These are phyloP conservation scores for Psittacula echo DNA, from an alignment of 2,797 vertebrate species.

Conservation along the genomic window DNA sequence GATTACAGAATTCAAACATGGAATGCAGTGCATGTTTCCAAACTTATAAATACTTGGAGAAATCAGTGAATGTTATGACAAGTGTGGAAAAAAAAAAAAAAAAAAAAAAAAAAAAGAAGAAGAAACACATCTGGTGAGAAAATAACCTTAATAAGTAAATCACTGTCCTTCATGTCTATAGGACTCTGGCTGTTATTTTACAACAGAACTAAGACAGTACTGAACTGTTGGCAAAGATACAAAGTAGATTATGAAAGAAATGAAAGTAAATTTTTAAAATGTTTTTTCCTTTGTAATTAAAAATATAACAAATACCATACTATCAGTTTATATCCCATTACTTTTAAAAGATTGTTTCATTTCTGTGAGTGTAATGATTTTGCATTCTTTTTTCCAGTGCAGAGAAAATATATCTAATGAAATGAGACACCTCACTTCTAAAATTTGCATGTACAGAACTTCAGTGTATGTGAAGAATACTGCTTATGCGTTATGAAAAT, in stretches of 20 bases:
- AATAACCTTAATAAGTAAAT: background rate
- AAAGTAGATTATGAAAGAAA: background rate
- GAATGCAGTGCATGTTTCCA: background rate
- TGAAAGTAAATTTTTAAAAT: background rate
- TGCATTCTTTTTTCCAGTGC: background rate
- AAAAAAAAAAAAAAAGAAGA: no score
- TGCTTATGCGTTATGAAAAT: background rate
- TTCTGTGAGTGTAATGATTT: background rate
- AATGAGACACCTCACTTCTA: background rate
- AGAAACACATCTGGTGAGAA: background rate
- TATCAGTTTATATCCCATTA: background rate
- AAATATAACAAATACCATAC: background rate
- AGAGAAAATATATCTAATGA: background rate
- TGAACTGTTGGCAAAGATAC: background rate
- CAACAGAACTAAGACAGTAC: background rate
- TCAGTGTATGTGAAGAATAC: background rate
- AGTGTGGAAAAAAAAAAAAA: background rate
- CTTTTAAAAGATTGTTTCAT: background rate
- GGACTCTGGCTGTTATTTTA: background rate
- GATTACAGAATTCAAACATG: background rate
- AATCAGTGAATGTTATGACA: background rate
- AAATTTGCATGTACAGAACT: background rate
- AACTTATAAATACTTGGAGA: background rate
- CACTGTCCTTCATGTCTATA: background rate
- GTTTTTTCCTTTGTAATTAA: background rate